These are phyloP conservation scores for Melinaea menophilus DNA, from an alignment of 2,888 invertebrate genomes.

Conservation along the genomic window DNA sequence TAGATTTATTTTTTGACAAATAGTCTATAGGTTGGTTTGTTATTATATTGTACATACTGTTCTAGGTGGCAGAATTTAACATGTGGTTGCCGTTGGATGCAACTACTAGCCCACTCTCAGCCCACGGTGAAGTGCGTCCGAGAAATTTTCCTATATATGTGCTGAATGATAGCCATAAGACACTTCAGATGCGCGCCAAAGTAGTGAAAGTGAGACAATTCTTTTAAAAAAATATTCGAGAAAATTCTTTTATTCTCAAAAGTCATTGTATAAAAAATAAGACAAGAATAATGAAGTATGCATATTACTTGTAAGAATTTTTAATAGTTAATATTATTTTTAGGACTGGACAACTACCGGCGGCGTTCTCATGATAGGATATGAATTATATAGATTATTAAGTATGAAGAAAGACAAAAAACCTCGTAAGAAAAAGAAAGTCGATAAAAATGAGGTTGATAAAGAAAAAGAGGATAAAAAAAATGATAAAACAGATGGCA, in stretches of 20 bases:
- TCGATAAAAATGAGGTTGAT: constrained; percentile 52
- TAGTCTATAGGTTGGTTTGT: background rate
- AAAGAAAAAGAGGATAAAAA: constrained; percentile 55
- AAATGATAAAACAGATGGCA: constrained; percentile 49
- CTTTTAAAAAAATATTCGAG: background rate
- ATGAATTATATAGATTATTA: constrained; percentile 95
- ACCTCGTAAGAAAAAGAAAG: constrained; percentile 75
- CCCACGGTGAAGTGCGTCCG: constrained; percentile 83
- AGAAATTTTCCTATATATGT: constrained; percentile 93
- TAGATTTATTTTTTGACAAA: background rate
- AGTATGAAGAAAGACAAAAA: constrained; percentile 85
- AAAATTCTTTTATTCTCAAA: too few relatives aligned
- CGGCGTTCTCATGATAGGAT: constrained; percentile 97
- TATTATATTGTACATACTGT: constrained; percentile 12
- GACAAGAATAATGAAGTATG: background rate
- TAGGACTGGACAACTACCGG: constrained; percentile 91
- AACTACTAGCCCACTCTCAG: constrained; percentile 72
- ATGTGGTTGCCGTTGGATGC: constrained; percentile 94
- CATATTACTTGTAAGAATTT: background rate
- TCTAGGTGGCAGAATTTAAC: constrained; percentile 94
- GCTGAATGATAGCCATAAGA: constrained; percentile 96
- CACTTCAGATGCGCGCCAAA: constrained; percentile 90
- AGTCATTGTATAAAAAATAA: too few relatives aligned
- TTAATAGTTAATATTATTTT: constrained; percentile 28
- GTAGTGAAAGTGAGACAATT: constrained; percentile 79